A percentile compares a stretch with the other conserved stretches of the same genome.
Conservation (phyloP, 1,140 invertebrate species). For the Dinoponera quadriceps region DNA sequence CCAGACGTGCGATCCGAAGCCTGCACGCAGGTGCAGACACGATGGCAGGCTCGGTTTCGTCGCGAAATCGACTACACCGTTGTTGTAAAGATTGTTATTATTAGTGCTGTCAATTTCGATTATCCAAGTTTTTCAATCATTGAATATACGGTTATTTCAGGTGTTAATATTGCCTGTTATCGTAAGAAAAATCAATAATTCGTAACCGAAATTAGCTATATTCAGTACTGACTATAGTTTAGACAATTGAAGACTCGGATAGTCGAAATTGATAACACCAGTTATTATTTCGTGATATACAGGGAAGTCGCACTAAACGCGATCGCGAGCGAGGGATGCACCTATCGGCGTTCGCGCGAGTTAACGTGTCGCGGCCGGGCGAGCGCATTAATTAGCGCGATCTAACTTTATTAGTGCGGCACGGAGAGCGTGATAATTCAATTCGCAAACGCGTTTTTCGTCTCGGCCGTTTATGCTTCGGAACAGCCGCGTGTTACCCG, state of each 20-base stretch:
- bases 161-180: no score
- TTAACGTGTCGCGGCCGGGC: neutral
- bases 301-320: no score
- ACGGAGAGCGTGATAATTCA: slow-evolving; percentile 27
- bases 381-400: slow-evolving; percentile 21
- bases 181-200: no score
- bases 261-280: no score
- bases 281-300: no score
- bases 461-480: neutral
- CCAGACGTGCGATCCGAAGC: neutral
- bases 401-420: slow-evolving; percentile 47
- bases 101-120: neutral
- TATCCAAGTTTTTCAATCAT: neutral
- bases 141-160: no score
- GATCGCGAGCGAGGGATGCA: no score
- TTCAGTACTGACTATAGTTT: no score
- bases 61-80: neutral
- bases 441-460: slow-evolving; percentile 13
- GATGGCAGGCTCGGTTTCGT: neutral
- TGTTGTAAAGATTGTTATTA: neutral
- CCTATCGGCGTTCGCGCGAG: neutral
- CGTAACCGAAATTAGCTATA: no score
- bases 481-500: no score
- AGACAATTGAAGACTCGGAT: no score
- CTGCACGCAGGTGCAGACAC: neutral